Conservation (phyloP, 2,113 vertebrate genomes). For the Rana temporaria region DNA sequence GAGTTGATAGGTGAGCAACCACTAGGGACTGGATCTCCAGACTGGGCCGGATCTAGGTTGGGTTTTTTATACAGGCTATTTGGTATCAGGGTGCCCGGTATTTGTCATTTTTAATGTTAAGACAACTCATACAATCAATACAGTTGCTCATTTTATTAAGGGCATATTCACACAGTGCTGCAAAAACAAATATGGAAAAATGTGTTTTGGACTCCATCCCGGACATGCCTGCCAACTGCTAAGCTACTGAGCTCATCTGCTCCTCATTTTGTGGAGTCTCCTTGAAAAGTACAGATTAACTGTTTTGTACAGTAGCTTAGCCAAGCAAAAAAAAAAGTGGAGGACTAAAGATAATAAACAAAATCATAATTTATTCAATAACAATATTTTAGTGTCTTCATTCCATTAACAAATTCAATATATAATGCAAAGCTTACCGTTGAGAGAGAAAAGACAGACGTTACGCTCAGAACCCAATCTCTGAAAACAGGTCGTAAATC, state of each 20-base stretch:
- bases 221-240: constrained; percentile 18
- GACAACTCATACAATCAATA: background rate
- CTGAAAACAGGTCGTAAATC: constrained; percentile 13
- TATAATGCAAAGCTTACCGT: background rate
- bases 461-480: background rate
- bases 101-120: background rate
- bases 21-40: too few relatives aligned
- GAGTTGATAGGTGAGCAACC: too few relatives aligned
- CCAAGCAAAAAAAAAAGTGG: constrained; percentile 22
- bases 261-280: constrained; percentile 47
- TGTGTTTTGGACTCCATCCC: constrained; percentile 37
- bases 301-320: constrained; percentile 47
- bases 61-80: too few relatives aligned
- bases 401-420: constrained; percentile 7
- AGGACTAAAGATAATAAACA: constrained; percentile 33
- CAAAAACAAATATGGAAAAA: constrained; percentile 54
- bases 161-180: constrained; percentile 41
- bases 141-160: constrained; percentile 25
- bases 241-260: constrained; percentile 53
- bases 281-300: constrained; percentile 52
- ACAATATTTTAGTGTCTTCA: background rate
- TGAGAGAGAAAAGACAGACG: background rate
- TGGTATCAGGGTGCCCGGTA: background rate
- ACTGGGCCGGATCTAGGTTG: too few relatives aligned
- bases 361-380: background rate